These are phyloP conservation scores for Picus viridis DNA, from an alignment of 2,797 vertebrate genomes.

Conservation along the genomic window DNA sequence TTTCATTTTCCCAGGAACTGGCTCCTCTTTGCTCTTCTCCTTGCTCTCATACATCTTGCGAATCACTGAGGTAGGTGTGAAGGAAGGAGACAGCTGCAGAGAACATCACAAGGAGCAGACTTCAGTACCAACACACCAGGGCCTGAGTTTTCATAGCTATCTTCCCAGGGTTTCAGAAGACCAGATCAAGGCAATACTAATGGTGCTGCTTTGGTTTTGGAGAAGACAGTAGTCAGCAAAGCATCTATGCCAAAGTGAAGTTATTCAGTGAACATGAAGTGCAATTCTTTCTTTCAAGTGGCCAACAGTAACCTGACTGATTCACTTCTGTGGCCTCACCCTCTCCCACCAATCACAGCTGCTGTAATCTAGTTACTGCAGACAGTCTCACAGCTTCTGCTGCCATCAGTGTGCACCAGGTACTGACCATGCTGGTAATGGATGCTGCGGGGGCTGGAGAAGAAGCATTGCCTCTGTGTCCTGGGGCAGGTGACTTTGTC, in stretches of 20 bases:
- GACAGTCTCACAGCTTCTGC: neutral
- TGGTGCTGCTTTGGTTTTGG: neutral
- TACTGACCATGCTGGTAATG: slow-evolving; percentile 95
- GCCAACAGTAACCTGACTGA: fast-evolving
- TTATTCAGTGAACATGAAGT: neutral
- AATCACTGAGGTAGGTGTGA: slow-evolving; percentile 98
- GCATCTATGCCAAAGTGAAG: neutral
- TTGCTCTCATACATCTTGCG: slow-evolving; percentile 99
- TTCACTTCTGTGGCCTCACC: neutral
- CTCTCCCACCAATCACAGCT: fast-evolving
- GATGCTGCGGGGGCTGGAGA: slow-evolving; percentile 87
- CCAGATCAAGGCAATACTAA: neutral
- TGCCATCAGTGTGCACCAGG: neutral
- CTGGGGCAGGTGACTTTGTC: slow-evolving; percentile 88
- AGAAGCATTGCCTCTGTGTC: slow-evolving; percentile 85
- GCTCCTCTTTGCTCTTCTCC: slow-evolving; percentile 94
- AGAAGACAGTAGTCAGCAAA: neutral
- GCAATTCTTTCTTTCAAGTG: fast-evolving
- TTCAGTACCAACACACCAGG: neutral
- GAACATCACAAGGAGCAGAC: neutral
- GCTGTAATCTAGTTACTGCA: neutral
- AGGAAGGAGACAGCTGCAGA: slow-evolving; percentile 92
- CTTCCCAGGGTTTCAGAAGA: neutral
- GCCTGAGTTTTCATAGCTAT: neutral
- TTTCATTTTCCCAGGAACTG: slow-evolving; percentile 75